These are phyloP conservation scores for Sitta carolinensis DNA, from an alignment of 2,797 vertebrate genomes.

Conservation along the genomic window DNA sequence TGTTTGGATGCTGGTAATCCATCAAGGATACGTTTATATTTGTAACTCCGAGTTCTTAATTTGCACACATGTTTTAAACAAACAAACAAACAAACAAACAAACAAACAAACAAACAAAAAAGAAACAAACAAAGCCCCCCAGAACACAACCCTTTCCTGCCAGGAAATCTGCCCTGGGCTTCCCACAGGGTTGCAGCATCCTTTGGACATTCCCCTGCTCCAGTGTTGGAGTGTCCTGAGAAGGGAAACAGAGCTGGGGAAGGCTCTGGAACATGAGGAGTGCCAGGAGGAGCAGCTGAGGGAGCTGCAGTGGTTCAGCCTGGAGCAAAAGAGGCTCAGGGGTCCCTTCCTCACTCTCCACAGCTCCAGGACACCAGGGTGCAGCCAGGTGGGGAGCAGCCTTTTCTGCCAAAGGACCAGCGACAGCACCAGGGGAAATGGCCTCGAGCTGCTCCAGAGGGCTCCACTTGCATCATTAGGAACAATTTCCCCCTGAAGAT, in stretches of 20 bases:
- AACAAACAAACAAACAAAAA: too few species aligned
- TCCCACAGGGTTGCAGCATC: neutral
- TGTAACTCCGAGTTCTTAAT: neutral
- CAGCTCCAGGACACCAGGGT: neutral
- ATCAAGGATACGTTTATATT: neutral
- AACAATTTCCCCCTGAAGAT: neutral
- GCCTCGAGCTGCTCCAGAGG: neutral
- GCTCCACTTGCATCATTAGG: neutral
- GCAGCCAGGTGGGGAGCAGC: neutral
- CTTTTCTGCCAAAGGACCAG: neutral
- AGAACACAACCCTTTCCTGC: neutral
- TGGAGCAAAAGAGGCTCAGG: neutral
- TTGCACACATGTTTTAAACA: neutral
- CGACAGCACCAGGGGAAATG: rapidly evolving
- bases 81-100: neutral
- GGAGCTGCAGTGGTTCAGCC: neutral
- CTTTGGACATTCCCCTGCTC: neutral
- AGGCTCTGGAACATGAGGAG: neutral
- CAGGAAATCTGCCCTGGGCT: neutral
- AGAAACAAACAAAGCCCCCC: too few species aligned
- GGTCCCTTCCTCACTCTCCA: neutral
- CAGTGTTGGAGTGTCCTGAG: rapidly evolving
- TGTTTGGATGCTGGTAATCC: neutral
- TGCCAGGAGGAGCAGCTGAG: neutral
- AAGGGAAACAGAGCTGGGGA: too few species aligned